Evolutionary conservation across 2,113 vertebrate genomes (phyloP).

Genomic region (Nestor notabilis): DNA sequence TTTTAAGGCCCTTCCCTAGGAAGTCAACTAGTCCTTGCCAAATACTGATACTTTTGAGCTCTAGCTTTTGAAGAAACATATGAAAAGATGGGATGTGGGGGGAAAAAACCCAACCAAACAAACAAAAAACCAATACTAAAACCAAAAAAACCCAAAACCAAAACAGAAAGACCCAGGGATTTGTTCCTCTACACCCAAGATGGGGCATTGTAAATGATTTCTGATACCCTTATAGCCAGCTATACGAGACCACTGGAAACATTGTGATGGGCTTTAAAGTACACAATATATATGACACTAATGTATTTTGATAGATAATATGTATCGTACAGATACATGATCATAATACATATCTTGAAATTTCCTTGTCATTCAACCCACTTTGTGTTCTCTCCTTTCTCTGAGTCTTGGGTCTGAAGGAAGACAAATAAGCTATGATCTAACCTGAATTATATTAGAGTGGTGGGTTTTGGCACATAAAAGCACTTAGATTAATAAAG

Average conservation of each 20-base stretch:
- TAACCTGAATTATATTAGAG: neutral
- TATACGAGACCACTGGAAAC: neutral
- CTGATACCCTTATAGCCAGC: neutral
- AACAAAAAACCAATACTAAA: neutral
- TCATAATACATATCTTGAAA: neutral
- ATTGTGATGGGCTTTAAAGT: neutral
- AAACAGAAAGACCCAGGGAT: neutral
- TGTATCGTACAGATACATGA: neutral
- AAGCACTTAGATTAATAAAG: neutral
- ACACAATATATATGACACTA: neutral
- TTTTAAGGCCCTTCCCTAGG: neutral
- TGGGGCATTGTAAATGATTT: fast-evolving
- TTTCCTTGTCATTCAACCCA: neutral
- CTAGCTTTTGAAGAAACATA: neutral
- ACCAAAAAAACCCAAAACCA: neutral
- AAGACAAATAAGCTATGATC: neutral
- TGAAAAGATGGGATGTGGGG: neutral
- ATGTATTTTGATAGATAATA: neutral
- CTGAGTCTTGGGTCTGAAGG: neutral
- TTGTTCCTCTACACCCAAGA: neutral
- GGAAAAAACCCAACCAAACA: no score
- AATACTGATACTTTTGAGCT: neutral
- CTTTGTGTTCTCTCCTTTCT: neutral
- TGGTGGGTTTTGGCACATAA: neutral
- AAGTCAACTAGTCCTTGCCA: neutral